Base-by-base conservation (phyloP, 2,888 invertebrate species). In the Ophion ellenae region DNA sequence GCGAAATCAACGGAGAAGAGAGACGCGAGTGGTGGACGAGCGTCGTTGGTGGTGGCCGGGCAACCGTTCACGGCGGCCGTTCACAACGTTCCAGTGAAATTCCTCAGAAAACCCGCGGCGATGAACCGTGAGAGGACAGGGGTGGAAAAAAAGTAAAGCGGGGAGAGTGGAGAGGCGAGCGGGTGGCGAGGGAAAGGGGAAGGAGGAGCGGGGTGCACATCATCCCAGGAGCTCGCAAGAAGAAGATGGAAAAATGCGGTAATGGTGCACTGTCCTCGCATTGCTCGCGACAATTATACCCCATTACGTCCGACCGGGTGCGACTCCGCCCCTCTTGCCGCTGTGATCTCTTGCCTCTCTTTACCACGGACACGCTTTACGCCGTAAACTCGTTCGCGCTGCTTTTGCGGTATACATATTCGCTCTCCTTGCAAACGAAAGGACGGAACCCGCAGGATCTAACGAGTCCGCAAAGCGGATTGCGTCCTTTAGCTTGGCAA, bases 231-330 rank as follows among this genome's bases (percentile, higher is more conserved):
- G 82, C 74, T 67, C 84, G 74, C 91, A 91, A 92, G 90, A 92
- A 92, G 90, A 71, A 45, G 90, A 85, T 88, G 91, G 77, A 93
- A 93, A 94, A 93, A 94, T 94, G 94, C 94, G 91, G 91, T 94
- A 94, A 94, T 94, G 94, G 93, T 90, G 92, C 92, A 91, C 92
- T 92, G 93, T 93, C 93, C 92, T 93, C 94, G 94, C 94, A 94
- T 94, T 93, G 91, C 93, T 93, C 81, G 90, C 91, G 92, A 94
- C 94, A 94, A 94, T 94, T 94, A 94, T 93, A 93, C 93, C 93
- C 94, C 93, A 94, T 94, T 94, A 94, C 90, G 89, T 89, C 91
- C 91, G 89, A 88, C 89, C 89, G 89, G 84, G 86, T 86, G 86
- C 86, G 86, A 86, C 78, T 81, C 84, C 80, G 71, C 83, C 84